phyloP scores from a whole-genome alignment of 2,113 vertebrate genomes.

The Australoheros scitulus region DNA sequence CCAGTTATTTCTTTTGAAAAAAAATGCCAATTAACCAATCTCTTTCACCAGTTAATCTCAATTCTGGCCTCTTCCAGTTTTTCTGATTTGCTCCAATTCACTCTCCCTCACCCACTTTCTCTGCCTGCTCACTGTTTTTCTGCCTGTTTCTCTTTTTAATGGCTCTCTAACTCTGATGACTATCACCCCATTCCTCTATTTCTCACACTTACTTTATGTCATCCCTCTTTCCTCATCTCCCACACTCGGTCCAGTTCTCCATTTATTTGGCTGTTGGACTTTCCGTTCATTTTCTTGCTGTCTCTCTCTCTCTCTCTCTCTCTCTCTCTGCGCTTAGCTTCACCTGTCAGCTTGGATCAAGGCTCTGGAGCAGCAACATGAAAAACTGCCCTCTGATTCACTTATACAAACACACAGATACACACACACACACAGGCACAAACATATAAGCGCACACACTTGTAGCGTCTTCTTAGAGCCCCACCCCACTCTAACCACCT shows the following conservation, averaged over 20 bases:
- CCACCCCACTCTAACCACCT: background rate
- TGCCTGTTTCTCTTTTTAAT: conserved; percentile 54
- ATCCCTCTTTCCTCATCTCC: conserved; percentile 35
- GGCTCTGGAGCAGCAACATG: conserved; percentile 75
- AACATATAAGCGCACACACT: conserved; percentile 40
- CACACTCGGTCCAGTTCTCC: background rate
- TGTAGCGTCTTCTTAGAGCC: conserved; percentile 52
- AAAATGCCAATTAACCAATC: conserved; percentile 68
- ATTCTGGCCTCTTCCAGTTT: conserved; percentile 13
- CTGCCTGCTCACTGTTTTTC: conserved; percentile 11
- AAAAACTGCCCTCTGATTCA: conserved; percentile 82
- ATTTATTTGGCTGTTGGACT: background rate
- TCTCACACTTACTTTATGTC: conserved; percentile 45
- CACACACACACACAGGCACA: conserved; percentile 22
- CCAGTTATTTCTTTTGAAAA: conserved; percentile 60
- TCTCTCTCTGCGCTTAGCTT: conserved; percentile 76
- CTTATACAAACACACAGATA: conserved; percentile 50
- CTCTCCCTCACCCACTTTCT: background rate
- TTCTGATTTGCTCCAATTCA: conserved; percentile 13
- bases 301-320: conserved; percentile 16
- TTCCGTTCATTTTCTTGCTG: conserved; percentile 14
- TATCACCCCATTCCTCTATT: conserved; percentile 28
- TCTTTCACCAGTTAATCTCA: conserved; percentile 52
- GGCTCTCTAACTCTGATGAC: conserved; percentile 23
- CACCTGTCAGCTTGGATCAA: conserved; percentile 82